Conservation (phyloP, 1,140 invertebrate species). For the Gyrodactylus salaris region DNA sequence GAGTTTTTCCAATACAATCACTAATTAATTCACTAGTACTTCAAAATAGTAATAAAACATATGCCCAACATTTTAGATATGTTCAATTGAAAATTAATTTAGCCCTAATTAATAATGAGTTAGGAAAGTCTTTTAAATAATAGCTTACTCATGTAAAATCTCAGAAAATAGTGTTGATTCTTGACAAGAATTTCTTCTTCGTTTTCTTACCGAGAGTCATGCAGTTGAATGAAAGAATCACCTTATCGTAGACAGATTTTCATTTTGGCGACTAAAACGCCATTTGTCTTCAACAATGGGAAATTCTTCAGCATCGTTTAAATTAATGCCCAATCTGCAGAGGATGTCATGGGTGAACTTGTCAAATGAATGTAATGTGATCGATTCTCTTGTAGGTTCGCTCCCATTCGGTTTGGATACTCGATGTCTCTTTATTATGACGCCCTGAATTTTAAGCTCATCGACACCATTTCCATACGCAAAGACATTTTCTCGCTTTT, state of each 20-base stretch:
- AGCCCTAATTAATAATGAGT: too few relatives aligned
- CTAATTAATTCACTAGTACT: too few relatives aligned
- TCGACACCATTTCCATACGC: too few relatives aligned
- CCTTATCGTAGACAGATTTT: not conserved
- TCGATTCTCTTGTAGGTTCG: constrained; percentile 38
- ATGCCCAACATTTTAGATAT: too few relatives aligned
- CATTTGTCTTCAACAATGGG: not conserved
- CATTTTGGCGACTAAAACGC: not conserved
- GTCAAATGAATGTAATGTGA: constrained; percentile 42
- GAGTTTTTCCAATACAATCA: too few relatives aligned
- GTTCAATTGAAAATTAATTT: too few relatives aligned
- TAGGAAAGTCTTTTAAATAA: not conserved
- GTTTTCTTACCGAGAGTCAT: not conserved
- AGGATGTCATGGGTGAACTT: constrained; percentile 47
- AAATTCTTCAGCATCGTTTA: not conserved
- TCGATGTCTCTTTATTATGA: constrained; percentile 35
- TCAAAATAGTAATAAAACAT: too few relatives aligned
- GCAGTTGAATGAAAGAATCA: not conserved
- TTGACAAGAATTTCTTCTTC: too few relatives aligned
- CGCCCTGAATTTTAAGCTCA: too few relatives aligned
- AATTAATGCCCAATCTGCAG: constrained; percentile 22
- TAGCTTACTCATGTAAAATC: not conserved
- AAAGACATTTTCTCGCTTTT: too few relatives aligned
- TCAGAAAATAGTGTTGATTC: not conserved
- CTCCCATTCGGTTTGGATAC: constrained; percentile 33